These are phyloP conservation scores for Arvicanthis niloticus DNA, from an alignment of 2,113 vertebrate genomes.

Conservation along the genomic window DNA sequence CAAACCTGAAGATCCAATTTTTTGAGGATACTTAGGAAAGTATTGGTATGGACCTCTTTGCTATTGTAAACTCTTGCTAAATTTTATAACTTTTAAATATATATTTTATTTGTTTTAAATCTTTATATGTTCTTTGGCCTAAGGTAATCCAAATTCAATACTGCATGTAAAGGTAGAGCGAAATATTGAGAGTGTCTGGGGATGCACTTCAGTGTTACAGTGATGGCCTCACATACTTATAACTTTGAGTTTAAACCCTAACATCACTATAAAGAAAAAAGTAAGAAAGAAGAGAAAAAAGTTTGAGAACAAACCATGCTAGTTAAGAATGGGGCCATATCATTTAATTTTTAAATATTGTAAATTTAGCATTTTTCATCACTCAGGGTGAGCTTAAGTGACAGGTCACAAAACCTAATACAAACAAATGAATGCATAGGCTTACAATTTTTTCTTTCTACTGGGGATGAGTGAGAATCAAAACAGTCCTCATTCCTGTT, in stretches of 20 bases:
- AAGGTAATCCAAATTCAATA: neutral
- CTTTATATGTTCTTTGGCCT: neutral
- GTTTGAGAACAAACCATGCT: neutral
- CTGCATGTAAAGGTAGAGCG: neutral
- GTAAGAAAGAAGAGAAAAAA: neutral
- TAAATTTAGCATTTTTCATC: neutral
- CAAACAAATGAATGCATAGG: neutral
- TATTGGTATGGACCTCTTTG: neutral
- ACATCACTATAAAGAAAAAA: neutral
- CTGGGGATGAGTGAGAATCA: neutral
- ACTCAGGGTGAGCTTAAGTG: neutral
- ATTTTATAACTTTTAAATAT: conserved; percentile 13
- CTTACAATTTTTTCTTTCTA: neutral
- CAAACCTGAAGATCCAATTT: neutral
- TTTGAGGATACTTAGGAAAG: neutral
- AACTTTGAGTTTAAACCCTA: neutral
- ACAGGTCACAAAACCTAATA: neutral
- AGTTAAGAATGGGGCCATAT: neutral
- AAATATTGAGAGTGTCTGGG: neutral
- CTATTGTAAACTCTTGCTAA: neutral
- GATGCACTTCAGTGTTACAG: neutral
- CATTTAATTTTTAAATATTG: neutral
- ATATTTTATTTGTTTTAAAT: neutral
- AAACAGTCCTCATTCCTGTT: neutral
- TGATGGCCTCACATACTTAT: neutral